Evolutionary conservation across 1,140 invertebrate genomes (phyloP), one percentile per base, ranked within the genome.

Genomic region (Drusus annulatus): DNA sequence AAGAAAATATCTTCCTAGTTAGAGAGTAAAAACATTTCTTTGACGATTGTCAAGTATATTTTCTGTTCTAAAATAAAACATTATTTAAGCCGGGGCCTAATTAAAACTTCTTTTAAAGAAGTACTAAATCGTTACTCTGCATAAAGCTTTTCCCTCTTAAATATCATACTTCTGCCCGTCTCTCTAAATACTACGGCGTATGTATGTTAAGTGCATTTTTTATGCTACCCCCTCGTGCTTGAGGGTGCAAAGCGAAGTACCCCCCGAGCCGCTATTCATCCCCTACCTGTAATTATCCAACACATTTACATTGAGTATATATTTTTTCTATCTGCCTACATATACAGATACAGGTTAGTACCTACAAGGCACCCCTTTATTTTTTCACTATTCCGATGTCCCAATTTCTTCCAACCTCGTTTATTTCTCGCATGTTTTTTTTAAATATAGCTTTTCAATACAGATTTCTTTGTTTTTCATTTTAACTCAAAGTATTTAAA

Each of bases 231-330:
- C 31, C 28, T 65, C 23, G 28, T 65, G 25, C 25, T n/a, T 7
- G 25, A 65, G 62, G 62, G 62, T 65, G 62, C 62, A 65, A 31
- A 65, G 54, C 54, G 17, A 17, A 58, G 54, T 13, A 58, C 21
- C 54, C 54, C 54, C 21, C n/a, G 15, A 58, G n/a, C 54, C 54
- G 15, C 16, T 25, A 6, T 25, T n/a, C 8, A 28, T 5, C 62
- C 62, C 62, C 62, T 25, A 65, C 62, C 62, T 65, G 62, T 28
- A 65, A 65, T 65, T 65, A 65, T 65, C 21, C 62, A 31, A 28
- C 62, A 65, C 23, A 31, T 7, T 25, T 17, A 21, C n/a, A 58
- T 36, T 36, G 13, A 58, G 54, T n/a, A n/a, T 58, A 19, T 21
- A 19, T 58, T 58, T 58, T 58, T 58, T 5, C 21, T 58, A 0